Conservation (phyloP, 2,888 invertebrate genomes). For the Andricus quercusramuli region DNA sequence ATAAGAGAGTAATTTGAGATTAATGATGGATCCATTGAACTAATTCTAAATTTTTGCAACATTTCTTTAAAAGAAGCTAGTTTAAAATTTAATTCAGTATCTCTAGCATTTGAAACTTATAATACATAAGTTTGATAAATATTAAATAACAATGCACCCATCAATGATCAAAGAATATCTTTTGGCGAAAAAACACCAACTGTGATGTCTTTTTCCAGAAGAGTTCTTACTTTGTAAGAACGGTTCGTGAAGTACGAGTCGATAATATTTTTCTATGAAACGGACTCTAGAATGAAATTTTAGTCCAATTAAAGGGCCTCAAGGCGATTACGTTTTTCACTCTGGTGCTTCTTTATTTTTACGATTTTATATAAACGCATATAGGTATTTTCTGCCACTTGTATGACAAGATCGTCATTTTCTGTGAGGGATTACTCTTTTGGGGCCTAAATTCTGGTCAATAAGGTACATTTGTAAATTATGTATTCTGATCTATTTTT, state of each 20-base stretch:
- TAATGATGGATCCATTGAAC: neutral
- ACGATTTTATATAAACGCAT: conserved; percentile 61
- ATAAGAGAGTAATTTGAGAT: neutral
- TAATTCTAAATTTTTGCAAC: neutral
- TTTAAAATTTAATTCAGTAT: no score
- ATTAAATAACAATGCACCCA: neutral
- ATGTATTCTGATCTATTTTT: conserved; percentile 19
- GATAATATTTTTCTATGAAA: conserved; percentile 68
- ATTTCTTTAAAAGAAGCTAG: neutral
- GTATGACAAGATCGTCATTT: conserved; percentile 18
- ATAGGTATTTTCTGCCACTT: conserved; percentile 22
- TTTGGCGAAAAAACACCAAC: neutral
- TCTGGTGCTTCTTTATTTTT: conserved; percentile 65
- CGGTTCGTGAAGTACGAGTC: conserved; percentile 52
- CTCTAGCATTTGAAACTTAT: no score
- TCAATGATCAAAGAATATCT: neutral
- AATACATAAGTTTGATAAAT: neutral
- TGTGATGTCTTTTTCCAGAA: neutral
- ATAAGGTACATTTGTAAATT: conserved; percentile 13
- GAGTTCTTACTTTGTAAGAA: neutral
- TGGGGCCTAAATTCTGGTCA: conserved; percentile 48
- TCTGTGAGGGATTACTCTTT: conserved; percentile 25
- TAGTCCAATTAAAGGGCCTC: conserved; percentile 2
- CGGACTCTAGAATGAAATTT: conserved; percentile 31
- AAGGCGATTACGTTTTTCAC: conserved; percentile 55